Base-by-base conservation (phyloP, 2,797 vertebrate genomes). In the Alectoris magna region DNA sequence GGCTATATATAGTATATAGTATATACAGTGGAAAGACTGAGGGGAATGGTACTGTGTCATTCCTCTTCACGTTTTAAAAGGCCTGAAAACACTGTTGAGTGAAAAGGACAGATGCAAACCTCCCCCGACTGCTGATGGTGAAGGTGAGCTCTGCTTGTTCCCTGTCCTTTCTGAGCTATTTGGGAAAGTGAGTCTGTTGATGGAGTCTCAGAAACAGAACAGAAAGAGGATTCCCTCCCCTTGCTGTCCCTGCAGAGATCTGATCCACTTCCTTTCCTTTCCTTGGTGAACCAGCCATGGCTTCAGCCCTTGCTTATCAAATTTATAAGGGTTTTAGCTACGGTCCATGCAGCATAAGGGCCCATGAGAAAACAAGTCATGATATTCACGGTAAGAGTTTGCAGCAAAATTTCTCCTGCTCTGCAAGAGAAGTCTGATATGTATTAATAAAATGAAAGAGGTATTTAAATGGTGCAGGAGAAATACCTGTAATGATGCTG, bases 311-410 rank as follows among this genome's bases (percentile, higher is more conserved):
- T 86, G 5, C 60, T n/a, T 22, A 53, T 14, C 0, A 0, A 78
- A 56, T 70, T 84, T 53, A 10, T 44, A 51, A 73, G 78, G 46
- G 46, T 75, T 92, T 91, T 92, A 73, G 38, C 53, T n/a, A 48
- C 0, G 1, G 36, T 63, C 5, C n/a, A 67, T 72, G 56, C 31
- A 78, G 55, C 46, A 87, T 44, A 56, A 46, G 22, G 36, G 26
- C 6, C 55, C 68, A 53, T 43, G 21, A 76, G 51, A 76, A 93
- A 95, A 84, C 43, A 53, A 48, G 21, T 76, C 41, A 63, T 3
- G 4, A 27, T 68, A 88, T 10, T 78, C n/a, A 82, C 62, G 24
- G 31, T 24, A 62, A 76, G 58, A 76, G 11, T 81, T 68, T 76
- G 48, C 24, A 68, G 46, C 38, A 51, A 43, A 46, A 84, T 55